Base-by-base conservation (phyloP, 2,113 vertebrate genomes). In the Hemiprocne comata region DNA sequence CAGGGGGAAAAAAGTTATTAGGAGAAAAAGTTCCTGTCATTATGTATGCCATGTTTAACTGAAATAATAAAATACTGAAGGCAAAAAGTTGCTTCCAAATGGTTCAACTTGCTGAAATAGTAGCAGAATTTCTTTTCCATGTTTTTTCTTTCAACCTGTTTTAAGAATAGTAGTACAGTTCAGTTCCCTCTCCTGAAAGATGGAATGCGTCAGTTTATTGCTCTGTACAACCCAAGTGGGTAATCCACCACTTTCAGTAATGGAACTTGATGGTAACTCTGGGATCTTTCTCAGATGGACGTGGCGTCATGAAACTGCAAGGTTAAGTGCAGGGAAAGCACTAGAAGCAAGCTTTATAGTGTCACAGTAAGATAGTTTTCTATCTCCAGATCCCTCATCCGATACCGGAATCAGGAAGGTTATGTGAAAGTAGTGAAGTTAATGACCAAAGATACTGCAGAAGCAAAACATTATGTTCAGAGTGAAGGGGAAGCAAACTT, bases 1-100 rank as follows among this genome's bases (percentile, higher is more conserved):
- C 4, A 19, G 18, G 14, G 14, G 0, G 0, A 2, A 4, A 12
- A 61, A 31, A 40, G 7, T 21, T 60, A 11, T 4, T 2, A 36
- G 21, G 6, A 34, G 31, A 24, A 66, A 58, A 74, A n/a, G 2
- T 28, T 58, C 36, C 18, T 66, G 2, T 44, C 21, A 57, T 54
- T 93, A 36, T 31, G 25, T 66, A 13, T 0, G 1, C 5, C 6
- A 89, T 62, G 11, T 8, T 50, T 75, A 46, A 46, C 17, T 62
- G 28, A 80, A 58, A 33, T 44, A 81, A 36, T 38, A 7, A 74
- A 74, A 60, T 54, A 36, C 1, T 21, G n/a, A 61, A 87, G 71
- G 73, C 40, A 81, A 46, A 73, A 70, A 61, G 25, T 28, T 94
- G 33, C 9, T 82, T 82, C 18, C 6, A 54, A 67, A 38, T 48